Base-by-base conservation (phyloP, 2,888 invertebrate genomes). In the Drosophila prolongata region DNA sequence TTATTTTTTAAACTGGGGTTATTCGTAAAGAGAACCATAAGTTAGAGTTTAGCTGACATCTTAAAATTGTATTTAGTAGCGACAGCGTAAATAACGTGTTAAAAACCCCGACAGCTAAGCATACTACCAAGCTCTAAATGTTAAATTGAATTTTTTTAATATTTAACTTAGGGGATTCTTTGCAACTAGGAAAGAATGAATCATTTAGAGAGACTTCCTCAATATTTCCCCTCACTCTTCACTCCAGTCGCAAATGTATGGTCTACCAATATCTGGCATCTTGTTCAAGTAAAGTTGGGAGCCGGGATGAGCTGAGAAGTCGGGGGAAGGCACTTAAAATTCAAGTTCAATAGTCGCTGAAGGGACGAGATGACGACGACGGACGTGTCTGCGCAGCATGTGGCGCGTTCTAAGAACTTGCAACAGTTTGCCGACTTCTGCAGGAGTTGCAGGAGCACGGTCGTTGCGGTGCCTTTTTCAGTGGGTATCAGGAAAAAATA, bases 321-420 rank as follows among this genome's bases (percentile, higher is more conserved):
- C 49, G 62, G 62, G 64, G 49, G 62, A 49, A 49, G 42, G 65
- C 73, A 79, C 80, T 88, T 88, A 75, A 86, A 88, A 86, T 88
- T 88, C 83, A 88, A 88, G 88, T 83, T 83, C 83, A 83, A 85
- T 87, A 77, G 76, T 61, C 70, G 65, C 65, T 62, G 42, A 57
- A 70, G 58, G 52, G 60, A 75, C 56, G 52, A 19, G 54, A 46
- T 68, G 59, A 60, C 44, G 46, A 42, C 49, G 47, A 59, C 58
- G 79, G 85, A 82, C 87, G 82, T 82, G 88, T 78, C 83, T 40
- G 68, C 66, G 78, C 83, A 84, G 83, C 83, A 84, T 84, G 83
- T 84, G 83, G 88, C 83, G 89, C 83, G 87, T 84, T 84, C 83
- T 88, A 76, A 88, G 83, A 84, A 84, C 89, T 88, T 83, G 78